Base-by-base conservation (phyloP, 2,888 invertebrate genomes). In the Caenorhabditis zanzibari region DNA sequence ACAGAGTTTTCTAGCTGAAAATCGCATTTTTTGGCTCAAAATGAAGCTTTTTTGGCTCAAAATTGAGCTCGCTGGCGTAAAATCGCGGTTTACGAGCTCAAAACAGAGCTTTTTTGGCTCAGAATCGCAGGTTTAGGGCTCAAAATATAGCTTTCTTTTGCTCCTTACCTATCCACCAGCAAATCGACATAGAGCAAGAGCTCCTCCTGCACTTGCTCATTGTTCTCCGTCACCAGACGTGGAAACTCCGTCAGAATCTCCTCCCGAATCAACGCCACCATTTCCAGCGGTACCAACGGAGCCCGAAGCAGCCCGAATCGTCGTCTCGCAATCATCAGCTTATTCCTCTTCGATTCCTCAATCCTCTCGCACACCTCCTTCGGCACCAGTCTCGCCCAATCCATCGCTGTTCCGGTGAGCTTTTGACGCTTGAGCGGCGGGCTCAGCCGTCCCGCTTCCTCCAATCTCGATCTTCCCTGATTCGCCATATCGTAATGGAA, bases 381-480 rank as follows among this genome's bases (percentile, higher is more conserved):
- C 7, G 87, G 85, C 2, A 87, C 85, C 26, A 71, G 81, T 19
- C 82, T 73, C 7, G 61, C 24, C 77, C 66, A 86, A 28, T 81
- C 47, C 10, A 58, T 54, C 0, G 54, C 14, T 0, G 69, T 22
- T 5, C 82, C 85, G 1, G 72, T 61, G 19, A 81, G n/a, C 28
- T 87, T 87, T 10, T 63, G 56, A 16, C 81, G 52, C 44, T 86
- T 87, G 44, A 85, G 24, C 14, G 87, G 87, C 7, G 87, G 87
- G 58, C 85, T 86, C 22, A 76, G 49, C 19, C 63, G 44, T 3
- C 68, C 74, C 0, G 35, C 14, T n/a, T 75, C 63, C 28, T 72
- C 82, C 14, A 85, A 71, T 9, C 44, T 14, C 5, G 64, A 26
- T 26, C 84, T 44, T n/a, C 81, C 84, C 12, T 79, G 74, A 26